These are phyloP conservation scores for Sterna hirundo DNA, from an alignment of 2,113 vertebrate species.

Conservation along the genomic window DNA sequence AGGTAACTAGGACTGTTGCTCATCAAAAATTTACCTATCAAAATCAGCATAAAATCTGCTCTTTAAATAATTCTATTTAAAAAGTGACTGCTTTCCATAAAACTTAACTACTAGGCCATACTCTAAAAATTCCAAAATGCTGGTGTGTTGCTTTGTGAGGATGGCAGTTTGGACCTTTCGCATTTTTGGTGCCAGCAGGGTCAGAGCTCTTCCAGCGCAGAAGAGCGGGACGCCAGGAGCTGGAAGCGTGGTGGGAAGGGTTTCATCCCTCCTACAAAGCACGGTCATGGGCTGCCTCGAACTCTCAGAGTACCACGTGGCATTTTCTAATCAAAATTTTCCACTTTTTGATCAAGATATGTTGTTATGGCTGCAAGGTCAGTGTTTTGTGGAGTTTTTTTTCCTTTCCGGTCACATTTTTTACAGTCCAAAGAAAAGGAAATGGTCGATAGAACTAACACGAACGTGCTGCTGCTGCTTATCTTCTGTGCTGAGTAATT, in stretches of 20 bases:
- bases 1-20: not conserved
- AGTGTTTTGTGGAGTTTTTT: not conserved
- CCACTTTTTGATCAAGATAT: not conserved
- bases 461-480: not conserved
- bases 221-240: not conserved
- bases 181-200: not conserved
- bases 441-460: not conserved
- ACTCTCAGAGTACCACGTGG: accelerated
- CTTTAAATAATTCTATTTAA: not conserved
- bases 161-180: accelerated
- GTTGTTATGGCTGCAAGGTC: not conserved
- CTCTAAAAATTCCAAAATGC: not conserved
- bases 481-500: not conserved
- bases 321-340: not conserved
- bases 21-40: not conserved
- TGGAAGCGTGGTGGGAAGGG: not conserved
- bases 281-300: not conserved
- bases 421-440: not conserved
- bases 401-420: not conserved
- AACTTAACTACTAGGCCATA: not conserved
- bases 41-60: not conserved
- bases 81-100: not conserved
- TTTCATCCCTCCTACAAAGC: not conserved
- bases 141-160: not conserved
- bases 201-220: not conserved